Percentiles rank a stretch among this genome's conserved stretches.
Conservation (phyloP, 1,140 invertebrate species). For the Anastrepha obliqua region DNA sequence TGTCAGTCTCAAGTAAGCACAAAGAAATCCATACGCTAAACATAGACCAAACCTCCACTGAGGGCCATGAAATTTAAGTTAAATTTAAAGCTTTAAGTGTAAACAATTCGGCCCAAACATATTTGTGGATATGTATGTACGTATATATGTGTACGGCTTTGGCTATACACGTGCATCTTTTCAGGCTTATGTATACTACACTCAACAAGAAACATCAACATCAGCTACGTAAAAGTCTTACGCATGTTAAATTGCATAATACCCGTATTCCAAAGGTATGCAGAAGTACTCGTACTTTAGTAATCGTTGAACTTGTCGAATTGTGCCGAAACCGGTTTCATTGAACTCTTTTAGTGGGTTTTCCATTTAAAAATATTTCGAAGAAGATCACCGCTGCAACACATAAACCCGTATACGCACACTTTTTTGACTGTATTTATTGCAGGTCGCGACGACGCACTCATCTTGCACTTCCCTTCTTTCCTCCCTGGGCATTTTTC, state of each 20-base stretch:
- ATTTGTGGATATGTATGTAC: background rate
- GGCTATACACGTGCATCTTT: conserved; percentile 28
- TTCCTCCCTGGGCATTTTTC: background rate
- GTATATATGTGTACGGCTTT: background rate
- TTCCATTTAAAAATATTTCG: conserved; percentile 20
- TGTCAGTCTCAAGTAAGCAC: background rate
- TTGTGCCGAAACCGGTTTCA: conserved; percentile 12
- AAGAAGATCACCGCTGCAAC: conserved; percentile 6
- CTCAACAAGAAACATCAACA: too few species aligned
- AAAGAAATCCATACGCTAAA: background rate
- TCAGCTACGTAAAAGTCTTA: background rate
- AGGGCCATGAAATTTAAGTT: background rate
- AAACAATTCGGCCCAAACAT: background rate
- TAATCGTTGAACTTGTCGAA: conserved; percentile 29
- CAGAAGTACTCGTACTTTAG: background rate
- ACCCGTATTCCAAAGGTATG: background rate
- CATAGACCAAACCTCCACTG: background rate
- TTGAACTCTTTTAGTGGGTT: conserved; percentile 40
- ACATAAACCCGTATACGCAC: background rate
- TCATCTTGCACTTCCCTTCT: background rate
- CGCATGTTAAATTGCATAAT: conserved; percentile 40
- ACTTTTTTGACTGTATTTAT: background rate
- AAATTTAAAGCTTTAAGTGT: background rate
- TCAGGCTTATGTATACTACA: background rate
- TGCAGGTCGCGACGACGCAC: background rate